A percentile compares a stretch with the other conserved stretches of the same genome.
phyloP scores from a whole-genome alignment of 2,113 vertebrate genomes.

The Prunella fulvescens region DNA sequence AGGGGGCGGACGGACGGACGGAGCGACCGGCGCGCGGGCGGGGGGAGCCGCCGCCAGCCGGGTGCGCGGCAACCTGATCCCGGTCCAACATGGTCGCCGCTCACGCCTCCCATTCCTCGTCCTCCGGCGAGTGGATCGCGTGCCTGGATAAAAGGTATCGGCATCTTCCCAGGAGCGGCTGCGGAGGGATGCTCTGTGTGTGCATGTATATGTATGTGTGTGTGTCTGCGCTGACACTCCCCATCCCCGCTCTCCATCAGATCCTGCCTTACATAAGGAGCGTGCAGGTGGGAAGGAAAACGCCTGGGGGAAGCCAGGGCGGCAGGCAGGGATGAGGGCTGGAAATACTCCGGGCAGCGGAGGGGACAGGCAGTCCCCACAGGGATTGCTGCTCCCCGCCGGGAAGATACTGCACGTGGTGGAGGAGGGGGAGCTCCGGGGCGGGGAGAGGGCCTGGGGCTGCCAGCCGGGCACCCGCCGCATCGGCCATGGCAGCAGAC shows the following conservation, averaged over 20 bases:
- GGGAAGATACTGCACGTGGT: not conserved
- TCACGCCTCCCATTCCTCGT: conserved; percentile 83
- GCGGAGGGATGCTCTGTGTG: not conserved
- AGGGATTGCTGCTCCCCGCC: not conserved
- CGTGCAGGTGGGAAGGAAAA: not conserved
- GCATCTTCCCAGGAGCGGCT: not conserved
- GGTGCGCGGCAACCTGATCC: conserved; percentile 15
- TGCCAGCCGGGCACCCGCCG: not conserved
- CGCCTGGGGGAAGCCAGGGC: not conserved
- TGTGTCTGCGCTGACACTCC: not conserved
- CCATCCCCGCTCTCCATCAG: not conserved
- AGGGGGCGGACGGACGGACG: not conserved
- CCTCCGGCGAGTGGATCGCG: conserved; percentile 90
- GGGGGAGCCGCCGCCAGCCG: conserved; percentile 11
- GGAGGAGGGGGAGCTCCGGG: not conserved
- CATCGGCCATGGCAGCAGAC: not conserved
- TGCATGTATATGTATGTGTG: fast-evolving
- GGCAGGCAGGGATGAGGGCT: not conserved
- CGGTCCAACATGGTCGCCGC: conserved; percentile 89
- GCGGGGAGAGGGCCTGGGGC: not conserved
- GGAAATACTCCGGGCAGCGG: not conserved
- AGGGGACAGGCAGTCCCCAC: not conserved
- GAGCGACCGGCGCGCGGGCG: not conserved
- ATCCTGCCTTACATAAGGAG: conserved; percentile 4
- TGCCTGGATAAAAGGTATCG: conserved; percentile 94